A percentile compares a stretch with the other conserved stretches of the same genome.
phyloP scores from a whole-genome alignment of 2,113 vertebrate genomes.

The Cololabis saira region DNA sequence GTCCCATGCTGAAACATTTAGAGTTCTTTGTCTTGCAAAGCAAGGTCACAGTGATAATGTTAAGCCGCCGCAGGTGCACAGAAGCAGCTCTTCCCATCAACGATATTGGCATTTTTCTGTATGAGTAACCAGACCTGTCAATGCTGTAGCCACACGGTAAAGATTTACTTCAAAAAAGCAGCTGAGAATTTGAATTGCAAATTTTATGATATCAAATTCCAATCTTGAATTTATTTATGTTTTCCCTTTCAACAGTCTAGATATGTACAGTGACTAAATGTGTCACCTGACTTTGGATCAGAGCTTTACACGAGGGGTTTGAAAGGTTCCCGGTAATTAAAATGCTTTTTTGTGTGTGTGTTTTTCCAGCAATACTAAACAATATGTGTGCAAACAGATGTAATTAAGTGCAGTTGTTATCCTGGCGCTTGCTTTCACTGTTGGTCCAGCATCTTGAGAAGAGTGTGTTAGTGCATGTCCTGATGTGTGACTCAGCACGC shows the following conservation, averaged over 20 bases:
- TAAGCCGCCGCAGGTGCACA: not conserved
- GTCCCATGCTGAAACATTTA: not conserved
- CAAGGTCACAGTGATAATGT: not conserved
- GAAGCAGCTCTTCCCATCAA: conserved; percentile 10
- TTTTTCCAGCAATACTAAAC: no score
- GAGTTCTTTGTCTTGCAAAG: conserved; percentile 18
- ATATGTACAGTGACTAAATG: conserved; percentile 3
- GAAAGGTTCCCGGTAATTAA: not conserved
- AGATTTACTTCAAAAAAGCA: conserved; percentile 21
- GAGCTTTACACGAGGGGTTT: conserved; percentile 3
- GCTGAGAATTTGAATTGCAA: conserved; percentile 33
- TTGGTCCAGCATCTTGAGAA: not conserved
- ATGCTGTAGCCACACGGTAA: conserved; percentile 26
- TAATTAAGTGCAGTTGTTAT: not conserved
- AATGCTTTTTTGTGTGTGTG: no score
- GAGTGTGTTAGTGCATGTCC: conserved; percentile 12
- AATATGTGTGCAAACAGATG: not conserved
- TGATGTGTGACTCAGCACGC: conserved; percentile 44
- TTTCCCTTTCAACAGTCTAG: not conserved
- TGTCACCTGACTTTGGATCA: conserved; percentile 23
- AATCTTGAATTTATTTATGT: conserved; percentile 14
- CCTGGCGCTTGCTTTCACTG: not conserved
- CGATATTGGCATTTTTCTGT: conserved; percentile 18
- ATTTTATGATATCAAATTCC: conserved; percentile 30
- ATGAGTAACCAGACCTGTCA: conserved; percentile 32